Evolutionary conservation across 2,888 invertebrate species (phyloP).

Genomic region (Creontiades dilutus): DNA sequence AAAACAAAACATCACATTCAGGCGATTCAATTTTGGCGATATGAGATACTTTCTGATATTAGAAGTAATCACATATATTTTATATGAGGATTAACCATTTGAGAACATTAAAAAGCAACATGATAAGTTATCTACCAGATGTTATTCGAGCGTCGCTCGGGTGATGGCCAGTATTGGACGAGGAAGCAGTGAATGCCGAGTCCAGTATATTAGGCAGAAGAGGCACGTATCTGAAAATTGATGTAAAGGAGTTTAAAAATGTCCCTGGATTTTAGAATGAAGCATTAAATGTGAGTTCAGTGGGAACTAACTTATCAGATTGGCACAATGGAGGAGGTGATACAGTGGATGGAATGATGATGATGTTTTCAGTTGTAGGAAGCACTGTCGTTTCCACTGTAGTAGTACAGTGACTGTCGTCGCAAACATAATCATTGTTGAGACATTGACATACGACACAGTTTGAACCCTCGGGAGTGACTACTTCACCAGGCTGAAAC

Average conservation of each 20-base stretch:
- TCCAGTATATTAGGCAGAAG: constrained; percentile 78
- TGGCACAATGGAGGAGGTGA: constrained; percentile 80
- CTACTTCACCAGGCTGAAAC: constrained; percentile 84
- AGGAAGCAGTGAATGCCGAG: constrained; percentile 77
- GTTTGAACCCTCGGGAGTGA: constrained; percentile 80
- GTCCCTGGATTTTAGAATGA: no score
- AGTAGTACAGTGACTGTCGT: constrained; percentile 80
- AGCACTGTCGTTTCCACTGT: constrained; percentile 65
- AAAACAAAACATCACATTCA: no score
- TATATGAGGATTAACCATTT: no score
- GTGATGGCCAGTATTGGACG: constrained; percentile 54
- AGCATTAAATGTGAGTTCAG: not conserved
- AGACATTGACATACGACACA: constrained; percentile 90
- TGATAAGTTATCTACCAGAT: constrained; percentile 34
- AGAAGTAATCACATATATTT: no score
- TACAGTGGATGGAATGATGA: constrained; percentile 78
- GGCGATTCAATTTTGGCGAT: no score
- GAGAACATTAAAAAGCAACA: no score
- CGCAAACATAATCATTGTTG: constrained; percentile 87
- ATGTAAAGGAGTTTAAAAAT: not conserved
- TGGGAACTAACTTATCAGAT: constrained; percentile 46
- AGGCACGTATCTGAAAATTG: constrained; percentile 71
- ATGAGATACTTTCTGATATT: no score
- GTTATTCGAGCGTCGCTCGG: constrained; percentile 67
- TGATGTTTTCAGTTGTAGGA: constrained; percentile 67